Evolutionary conservation across 2,797 vertebrate species (phyloP), one percentile per base, ranked within the genome.

Genomic region (Columba guinea): DNA sequence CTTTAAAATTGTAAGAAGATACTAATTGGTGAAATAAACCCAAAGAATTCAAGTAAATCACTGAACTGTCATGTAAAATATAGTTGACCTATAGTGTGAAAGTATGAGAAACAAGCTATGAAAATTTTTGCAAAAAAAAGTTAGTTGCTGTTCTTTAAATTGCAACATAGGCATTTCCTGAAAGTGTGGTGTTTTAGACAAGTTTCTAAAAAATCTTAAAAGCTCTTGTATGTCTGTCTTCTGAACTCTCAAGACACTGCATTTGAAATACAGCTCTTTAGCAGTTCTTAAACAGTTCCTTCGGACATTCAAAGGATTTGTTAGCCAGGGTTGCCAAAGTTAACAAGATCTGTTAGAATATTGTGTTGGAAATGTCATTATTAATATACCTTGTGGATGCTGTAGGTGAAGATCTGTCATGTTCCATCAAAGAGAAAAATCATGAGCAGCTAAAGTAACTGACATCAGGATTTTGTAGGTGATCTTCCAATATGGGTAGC

Each of bases 281-380:
- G 71, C 60, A 35, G 23, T 79, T 83, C 22, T 85, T 77, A 32
- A 65, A 17, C 39, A 68, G 60, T 60, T 85, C 71, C 49, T 75
- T 30, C 75, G 64, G 41, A 85, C 35, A 46, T 80, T 85, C 22
- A n/a, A 34, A 91, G 62, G 37, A 65, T 94, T 87, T 83, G 53
- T 90, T 3, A 1, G 35, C 26, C 22, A 65, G 51, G 24, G 20
- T 48, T 88, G 13, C 52, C 59, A 59, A 55, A 65, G 52, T 69
- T 79, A 88, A 81, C 73, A 51, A 67, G 62, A 75, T 79, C 58
- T 55, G 12, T 81, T 86, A 76, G 69, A 86, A 44, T 83, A 71
- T 68, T 94, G 41, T 76, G 53, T 87, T 92, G 69, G 49, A 86
- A 91, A 84, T 37, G 65, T 84, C 85, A 68, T 74, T 90, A 34